phyloP scores from a whole-genome alignment of 2,888 invertebrate genomes.

The Drosophila percnosoma region DNA sequence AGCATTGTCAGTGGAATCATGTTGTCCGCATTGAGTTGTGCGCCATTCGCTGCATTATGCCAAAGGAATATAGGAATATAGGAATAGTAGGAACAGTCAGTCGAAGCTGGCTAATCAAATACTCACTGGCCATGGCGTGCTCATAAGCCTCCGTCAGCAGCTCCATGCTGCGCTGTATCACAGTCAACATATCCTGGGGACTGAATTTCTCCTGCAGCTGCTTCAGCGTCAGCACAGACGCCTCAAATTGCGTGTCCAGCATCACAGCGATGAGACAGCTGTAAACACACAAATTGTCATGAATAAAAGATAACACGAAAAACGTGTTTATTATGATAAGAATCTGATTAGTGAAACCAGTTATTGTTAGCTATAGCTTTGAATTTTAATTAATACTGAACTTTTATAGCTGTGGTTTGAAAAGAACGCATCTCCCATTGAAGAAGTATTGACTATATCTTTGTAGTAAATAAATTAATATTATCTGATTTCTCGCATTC shows the following conservation, averaged over 20 bases:
- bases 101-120: background rate
- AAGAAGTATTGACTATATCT: background rate
- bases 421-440: background rate
- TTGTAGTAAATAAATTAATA: background rate
- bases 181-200: slow-evolving; percentile 84
- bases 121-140: slow-evolving; percentile 76
- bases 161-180: slow-evolving; percentile 84
- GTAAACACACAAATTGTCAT: slow-evolving; percentile 1
- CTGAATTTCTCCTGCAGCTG: slow-evolving; percentile 84
- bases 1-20: slow-evolving; percentile 84
- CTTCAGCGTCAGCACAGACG: slow-evolving; percentile 81
- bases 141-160: slow-evolving; percentile 83
- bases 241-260: slow-evolving; percentile 75
- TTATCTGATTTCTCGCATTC: background rate
- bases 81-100: background rate
- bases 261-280: slow-evolving; percentile 78
- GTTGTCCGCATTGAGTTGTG: slow-evolving; percentile 82
- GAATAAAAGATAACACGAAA: background rate
- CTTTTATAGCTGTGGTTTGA: background rate
- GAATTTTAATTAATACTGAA: background rate
- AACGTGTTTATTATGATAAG: background rate
- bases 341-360: slow-evolving; percentile 14
- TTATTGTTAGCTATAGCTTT: slow-evolving; percentile 10
- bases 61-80: no score
- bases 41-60: slow-evolving; percentile 68